Evolutionary conservation across 2,797 vertebrate species (phyloP), one percentile per base, ranked within the genome.

Genomic region (Enteromius fasciolatus): DNA sequence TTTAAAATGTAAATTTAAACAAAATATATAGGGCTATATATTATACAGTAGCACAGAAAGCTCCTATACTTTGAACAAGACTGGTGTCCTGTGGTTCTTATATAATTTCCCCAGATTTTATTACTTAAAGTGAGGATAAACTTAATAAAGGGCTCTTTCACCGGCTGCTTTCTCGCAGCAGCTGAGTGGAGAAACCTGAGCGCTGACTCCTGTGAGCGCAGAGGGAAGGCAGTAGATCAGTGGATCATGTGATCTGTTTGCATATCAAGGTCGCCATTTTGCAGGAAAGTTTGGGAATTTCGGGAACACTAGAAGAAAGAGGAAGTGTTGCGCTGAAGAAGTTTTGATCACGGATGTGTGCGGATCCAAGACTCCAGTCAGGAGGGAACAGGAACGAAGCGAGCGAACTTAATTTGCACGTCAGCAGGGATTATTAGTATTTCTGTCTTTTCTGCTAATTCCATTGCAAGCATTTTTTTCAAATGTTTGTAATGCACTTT

Each of bases 281-380:
- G 93, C 87, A 88, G 91, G 94, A 95, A 96, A 96, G 94, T 94
- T 96, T 95, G 88, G 81, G 94, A 93, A 93, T 93, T 92, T 93
- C 84, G 87, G 88, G 79, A 52, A 59, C 74, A 81, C 73, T 72
- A 54, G 84, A 86, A 86, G 84, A 76, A 57, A 73, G 85, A 86
- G 87, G 81, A 84, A 87, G 87, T 85, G 86, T 80, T 63, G 74
- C 63, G 54, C 67, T 39, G n/a, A 78, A 88, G 57, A 86, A 88
- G 84, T 87, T 89, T 87, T 14, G 67, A 57, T 79, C 68, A 23
- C 57, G 61, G 73, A 20, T 28, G 57, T 8, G 64, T 46, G 52
- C 12, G 41, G 44, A 73, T 36, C 28, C 15, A 68, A 50, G 57
- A 48, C 85, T 67, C 31, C 70, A 8, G 17, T 31, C 12, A 52